These are phyloP conservation scores for Caenorhabditis macrosperma DNA, from an alignment of 2,888 invertebrate species.

Conservation along the genomic window DNA sequence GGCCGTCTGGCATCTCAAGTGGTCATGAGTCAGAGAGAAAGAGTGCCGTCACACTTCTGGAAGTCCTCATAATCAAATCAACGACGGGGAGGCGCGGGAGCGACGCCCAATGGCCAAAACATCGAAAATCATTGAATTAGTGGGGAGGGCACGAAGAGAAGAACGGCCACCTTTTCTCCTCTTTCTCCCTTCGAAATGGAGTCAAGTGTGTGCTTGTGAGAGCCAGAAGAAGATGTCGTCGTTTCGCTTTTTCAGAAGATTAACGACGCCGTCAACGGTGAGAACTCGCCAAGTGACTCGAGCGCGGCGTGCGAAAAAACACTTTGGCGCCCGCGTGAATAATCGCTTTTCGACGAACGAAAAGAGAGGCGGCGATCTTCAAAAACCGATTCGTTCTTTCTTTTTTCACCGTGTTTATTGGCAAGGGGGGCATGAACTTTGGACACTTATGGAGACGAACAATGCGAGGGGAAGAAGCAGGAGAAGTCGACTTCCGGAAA, in stretches of 20 bases:
- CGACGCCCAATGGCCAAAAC: slow-evolving; percentile 38
- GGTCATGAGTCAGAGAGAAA: slow-evolving; percentile 23
- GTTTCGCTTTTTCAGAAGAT: slow-evolving; percentile 40
- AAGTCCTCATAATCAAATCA: slow-evolving; percentile 45
- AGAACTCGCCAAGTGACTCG: slow-evolving; percentile 34
- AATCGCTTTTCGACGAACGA: slow-evolving; percentile 29
- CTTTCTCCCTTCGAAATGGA: neutral
- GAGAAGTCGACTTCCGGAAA: slow-evolving; percentile 7
- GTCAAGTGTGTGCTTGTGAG: too few species aligned
- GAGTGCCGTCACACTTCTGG: slow-evolving; percentile 31
- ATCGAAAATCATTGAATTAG: slow-evolving; percentile 56
- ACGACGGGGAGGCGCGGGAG: neutral
- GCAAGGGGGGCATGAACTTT: slow-evolving; percentile 8
- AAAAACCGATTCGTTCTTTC: slow-evolving; percentile 32
- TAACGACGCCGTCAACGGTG: slow-evolving; percentile 40
- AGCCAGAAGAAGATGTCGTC: slow-evolving; percentile 20
- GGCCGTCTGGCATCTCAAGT: slow-evolving; percentile 22
- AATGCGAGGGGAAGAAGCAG: too few species aligned
- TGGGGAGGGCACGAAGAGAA: slow-evolving; percentile 6
- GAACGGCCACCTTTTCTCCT: slow-evolving; percentile 12
- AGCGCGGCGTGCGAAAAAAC: slow-evolving; percentile 40
- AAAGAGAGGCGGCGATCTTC: slow-evolving; percentile 26
- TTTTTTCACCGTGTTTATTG: slow-evolving; percentile 20
- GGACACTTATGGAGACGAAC: slow-evolving; percentile 35
- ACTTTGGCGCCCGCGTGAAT: slow-evolving; percentile 43